Conservation (phyloP, 2,888 invertebrate species). For the Sinohyriopsis cumingii region DNA sequence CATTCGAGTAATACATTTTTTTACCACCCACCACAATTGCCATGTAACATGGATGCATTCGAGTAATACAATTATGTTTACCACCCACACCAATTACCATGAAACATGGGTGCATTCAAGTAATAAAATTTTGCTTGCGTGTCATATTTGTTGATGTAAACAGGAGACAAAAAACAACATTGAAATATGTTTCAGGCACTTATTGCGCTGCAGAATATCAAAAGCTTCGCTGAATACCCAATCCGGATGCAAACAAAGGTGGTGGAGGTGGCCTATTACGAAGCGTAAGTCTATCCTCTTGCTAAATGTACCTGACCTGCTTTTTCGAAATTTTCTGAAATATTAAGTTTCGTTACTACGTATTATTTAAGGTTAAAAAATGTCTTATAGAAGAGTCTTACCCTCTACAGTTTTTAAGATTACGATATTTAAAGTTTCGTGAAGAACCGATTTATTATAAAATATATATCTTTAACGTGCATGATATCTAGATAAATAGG, state of each 20-base stretch:
- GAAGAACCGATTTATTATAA: too few relatives aligned
- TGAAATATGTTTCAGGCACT: constrained; percentile 33
- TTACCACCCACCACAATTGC: too few relatives aligned
- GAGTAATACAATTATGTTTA: too few relatives aligned
- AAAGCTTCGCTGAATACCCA: constrained; percentile 45
- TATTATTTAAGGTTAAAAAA: background rate
- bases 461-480: too few relatives aligned
- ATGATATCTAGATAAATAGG: background rate
- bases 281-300: constrained; percentile 31
- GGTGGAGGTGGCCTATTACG: constrained; percentile 44
- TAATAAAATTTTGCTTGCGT: background rate
- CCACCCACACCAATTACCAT: too few relatives aligned
- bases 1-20: too few relatives aligned
- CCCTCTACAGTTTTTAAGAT: too few relatives aligned
- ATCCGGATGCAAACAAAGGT: constrained; percentile 50
- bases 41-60: too few relatives aligned
- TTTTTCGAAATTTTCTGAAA: background rate
- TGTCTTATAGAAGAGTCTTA: too few relatives aligned
- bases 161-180: background rate
- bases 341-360: background rate
- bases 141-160: too few relatives aligned
- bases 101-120: background rate
- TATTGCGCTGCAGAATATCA: constrained; percentile 45
- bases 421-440: too few relatives aligned
- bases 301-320: too few relatives aligned